Evolutionary conservation across 2,113 vertebrate genomes (phyloP).

Genomic region (Anarrhichthys ocellatus): DNA sequence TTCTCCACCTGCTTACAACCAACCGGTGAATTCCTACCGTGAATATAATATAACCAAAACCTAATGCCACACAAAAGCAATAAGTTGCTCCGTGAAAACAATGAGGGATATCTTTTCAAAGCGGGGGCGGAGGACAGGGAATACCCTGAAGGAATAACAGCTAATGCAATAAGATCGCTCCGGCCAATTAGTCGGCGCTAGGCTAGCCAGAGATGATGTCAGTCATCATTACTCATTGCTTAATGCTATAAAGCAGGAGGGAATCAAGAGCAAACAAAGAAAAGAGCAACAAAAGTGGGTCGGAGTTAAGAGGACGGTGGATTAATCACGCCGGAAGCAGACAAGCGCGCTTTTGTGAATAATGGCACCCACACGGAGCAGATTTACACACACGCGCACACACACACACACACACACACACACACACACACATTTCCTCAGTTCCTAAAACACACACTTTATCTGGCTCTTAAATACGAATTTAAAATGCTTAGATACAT

Average conservation of each 20-base stretch:
- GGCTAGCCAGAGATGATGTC: conserved; percentile 75
- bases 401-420: not conserved
- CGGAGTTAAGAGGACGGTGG: conserved; percentile 50
- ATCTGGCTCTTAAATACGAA: not conserved
- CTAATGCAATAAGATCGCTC: conserved; percentile 75
- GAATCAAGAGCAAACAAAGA: conserved; percentile 64
- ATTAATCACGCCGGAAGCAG: conserved; percentile 57
- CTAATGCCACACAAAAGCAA: conserved; percentile 48
- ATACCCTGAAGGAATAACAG: conserved; percentile 72
- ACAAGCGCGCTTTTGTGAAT: conserved; percentile 40
- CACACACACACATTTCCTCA: conserved; percentile 8
- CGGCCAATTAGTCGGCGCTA: conserved; percentile 69
- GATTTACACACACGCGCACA: conserved; percentile 7
- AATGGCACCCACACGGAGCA: conserved; percentile 36
- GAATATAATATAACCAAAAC: conserved; percentile 37
- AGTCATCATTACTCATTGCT: conserved; percentile 72
- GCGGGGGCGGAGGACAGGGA: conserved; percentile 60
- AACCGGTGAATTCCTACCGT: not conserved
- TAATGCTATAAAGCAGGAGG: conserved; percentile 65
- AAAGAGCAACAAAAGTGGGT: conserved; percentile 65
- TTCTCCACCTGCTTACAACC: conserved; percentile 19
- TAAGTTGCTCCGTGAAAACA: conserved; percentile 58
- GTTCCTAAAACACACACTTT: conserved; percentile 29
- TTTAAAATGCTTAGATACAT: not conserved
- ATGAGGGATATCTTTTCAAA: conserved; percentile 61